Evolutionary conservation across 2,113 vertebrate species (phyloP), one percentile per base, ranked within the genome.

Genomic region (Laterallus jamaicensis): DNA sequence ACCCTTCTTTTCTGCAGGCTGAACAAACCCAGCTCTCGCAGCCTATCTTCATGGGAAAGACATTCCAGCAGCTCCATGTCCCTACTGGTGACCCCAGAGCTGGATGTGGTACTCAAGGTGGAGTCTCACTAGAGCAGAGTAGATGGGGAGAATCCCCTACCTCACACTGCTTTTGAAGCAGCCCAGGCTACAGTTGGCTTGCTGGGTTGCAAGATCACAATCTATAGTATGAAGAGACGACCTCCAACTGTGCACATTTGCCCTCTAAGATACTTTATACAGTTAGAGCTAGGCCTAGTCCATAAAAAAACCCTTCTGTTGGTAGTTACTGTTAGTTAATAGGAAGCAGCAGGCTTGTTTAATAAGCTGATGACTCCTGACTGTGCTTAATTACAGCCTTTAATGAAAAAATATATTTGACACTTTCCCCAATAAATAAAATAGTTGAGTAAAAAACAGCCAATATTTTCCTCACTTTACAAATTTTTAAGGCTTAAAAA

Each of bases 331-430:
- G 5, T 92, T 95, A 90, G 28, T 69, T 94, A 80, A 82, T 91
- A 29, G 55, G 49, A 96, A 87, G 37, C 67, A 91, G 49, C 39
- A 92, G 89, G 55, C n/a, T 92, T 96, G 52, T 80, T 80, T 21
- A 90, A 47, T 82, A 66, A 85, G 29, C 28, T 90, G 80, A 86
- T 66, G 31, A 80, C 40, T 91, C 69, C 69, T 83, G 40, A 67
- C 90, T 90, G 40, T 88, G 87, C n/a, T 94, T 95, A 94, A 96
- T 93, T 96, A 73, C 15, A 88, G 44, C 15, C 37, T 82, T 94
- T 50, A 25, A 82, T 58, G 82, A 76, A 79, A 66, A 76, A 40
- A 54, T 55, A 29, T 28, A 68, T 63, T 55, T 86, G 82, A 80
- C 32, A 52, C 6, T 74, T 95, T 81, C 37, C 91, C 25, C 42